Evolutionary conservation across 2,113 vertebrate genomes (phyloP).

Genomic region (Phyllostomus hastatus): DNA sequence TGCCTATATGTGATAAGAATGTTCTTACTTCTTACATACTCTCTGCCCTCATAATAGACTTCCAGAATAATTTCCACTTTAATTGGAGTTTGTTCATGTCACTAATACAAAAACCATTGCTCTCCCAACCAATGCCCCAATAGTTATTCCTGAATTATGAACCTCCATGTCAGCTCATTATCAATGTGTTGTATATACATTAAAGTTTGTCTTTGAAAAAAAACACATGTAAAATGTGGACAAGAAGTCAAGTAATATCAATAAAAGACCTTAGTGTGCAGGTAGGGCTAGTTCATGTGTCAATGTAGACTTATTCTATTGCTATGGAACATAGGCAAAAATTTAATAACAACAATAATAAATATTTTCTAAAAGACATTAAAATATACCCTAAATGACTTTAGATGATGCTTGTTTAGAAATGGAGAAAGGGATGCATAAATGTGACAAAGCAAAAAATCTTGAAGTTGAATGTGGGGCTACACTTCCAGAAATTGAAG

Average conservation of each 20-base stretch:
- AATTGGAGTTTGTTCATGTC: background rate
- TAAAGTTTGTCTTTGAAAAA: background rate
- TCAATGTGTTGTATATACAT: background rate
- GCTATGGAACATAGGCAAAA: background rate
- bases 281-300: background rate
- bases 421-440: background rate
- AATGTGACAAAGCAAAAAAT: background rate
- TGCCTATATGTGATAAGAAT: background rate
- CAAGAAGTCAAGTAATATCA: background rate
- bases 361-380: background rate
- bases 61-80: background rate
- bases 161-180: background rate
- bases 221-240: background rate
- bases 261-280: background rate
- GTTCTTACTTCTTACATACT: background rate
- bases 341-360: background rate
- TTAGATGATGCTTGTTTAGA: background rate
- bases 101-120: background rate
- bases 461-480: background rate
- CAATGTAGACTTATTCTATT: background rate
- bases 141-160: conserved; percentile 4
- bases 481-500: background rate
- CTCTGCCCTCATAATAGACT: background rate
- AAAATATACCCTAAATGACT: background rate
- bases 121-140: background rate